phyloP scores from a whole-genome alignment of 2,888 invertebrate species.

The Luperina testacea region DNA sequence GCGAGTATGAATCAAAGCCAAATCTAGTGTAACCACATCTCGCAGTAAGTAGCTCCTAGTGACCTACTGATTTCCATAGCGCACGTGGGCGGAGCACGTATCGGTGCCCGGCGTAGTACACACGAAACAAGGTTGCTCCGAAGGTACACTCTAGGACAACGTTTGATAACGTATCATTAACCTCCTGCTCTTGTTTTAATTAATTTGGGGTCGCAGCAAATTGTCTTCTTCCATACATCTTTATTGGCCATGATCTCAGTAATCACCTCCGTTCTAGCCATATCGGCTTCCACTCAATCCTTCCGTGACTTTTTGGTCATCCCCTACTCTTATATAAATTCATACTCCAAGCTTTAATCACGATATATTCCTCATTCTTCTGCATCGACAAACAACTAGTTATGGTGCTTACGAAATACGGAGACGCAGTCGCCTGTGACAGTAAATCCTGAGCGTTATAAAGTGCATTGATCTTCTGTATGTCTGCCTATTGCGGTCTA shows the following conservation, averaged over 20 bases:
- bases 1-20: slow-evolving; percentile 81
- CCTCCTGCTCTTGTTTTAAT: neutral
- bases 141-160: slow-evolving; percentile 12
- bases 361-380: neutral
- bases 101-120: slow-evolving; percentile 67
- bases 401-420: neutral
- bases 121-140: slow-evolving; percentile 26
- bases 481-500: slow-evolving; percentile 9
- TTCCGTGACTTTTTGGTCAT: neutral
- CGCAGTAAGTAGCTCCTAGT: slow-evolving; percentile 81
- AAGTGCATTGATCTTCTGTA: slow-evolving; percentile 28
- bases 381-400: too few species aligned
- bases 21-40: slow-evolving; percentile 78
- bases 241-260: too few species aligned
- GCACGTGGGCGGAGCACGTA: slow-evolving; percentile 79
- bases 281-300: too few species aligned
- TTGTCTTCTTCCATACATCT: neutral
- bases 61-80: slow-evolving; percentile 89
- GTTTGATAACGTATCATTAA: neutral
- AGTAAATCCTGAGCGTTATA: neutral
- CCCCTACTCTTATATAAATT: too few species aligned
- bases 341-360: neutral
- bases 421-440: neutral
- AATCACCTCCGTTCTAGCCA: too few species aligned
- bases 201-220: neutral